Evolutionary conservation across 2,797 vertebrate species (phyloP), one percentile per base, ranked within the genome.

Genomic region (Hafferia zeledoni): DNA sequence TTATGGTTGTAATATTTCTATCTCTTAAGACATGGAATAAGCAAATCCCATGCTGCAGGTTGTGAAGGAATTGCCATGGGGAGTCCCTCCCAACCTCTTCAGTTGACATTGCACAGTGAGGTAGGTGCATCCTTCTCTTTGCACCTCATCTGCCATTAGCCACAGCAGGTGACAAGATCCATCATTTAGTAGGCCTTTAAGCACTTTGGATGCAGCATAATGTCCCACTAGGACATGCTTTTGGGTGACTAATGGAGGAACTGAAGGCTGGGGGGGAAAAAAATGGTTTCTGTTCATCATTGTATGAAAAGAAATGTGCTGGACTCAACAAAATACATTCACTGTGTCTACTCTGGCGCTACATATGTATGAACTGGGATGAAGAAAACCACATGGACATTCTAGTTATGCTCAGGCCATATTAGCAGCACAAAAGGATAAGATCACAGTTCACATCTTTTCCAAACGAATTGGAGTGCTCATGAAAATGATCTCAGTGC

Each of bases 361-460:
- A 27, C 5, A 2, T 10, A 30, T 0, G 0, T 50, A 52, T 55
- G 18, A 68, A 79, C 13, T 33, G 13, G 2, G 1, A 59, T 63
- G 24, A 68, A 59, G 27, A 69, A 70, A 74, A 69, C 31, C 22
- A 78, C 89, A 41, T 20, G 28, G 15, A 28, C 15, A 17, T 68
- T 71, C 47, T 61, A 27, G n/a, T 56, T 55, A 28, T 1, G 5
- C 43, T 76, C 59, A 61, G 37, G 33, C 12, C 33, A 22, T 0
- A 1, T 61, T 61, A 65, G n/a, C 22, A 53, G 46, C 6, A 30
- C 20, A 56, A 61, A 78, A 76, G 17, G 13, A 49, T 5, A 20
- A 83, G 4, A 56, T 64, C 41, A 67, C 18, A 47, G 15, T 84
- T 81, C 31, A 23, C 20, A 35, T 23, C 55, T 72, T 77, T 83